These are phyloP conservation scores for Elysia crispata DNA, from an alignment of 2,888 invertebrate genomes.

Conservation along the genomic window DNA sequence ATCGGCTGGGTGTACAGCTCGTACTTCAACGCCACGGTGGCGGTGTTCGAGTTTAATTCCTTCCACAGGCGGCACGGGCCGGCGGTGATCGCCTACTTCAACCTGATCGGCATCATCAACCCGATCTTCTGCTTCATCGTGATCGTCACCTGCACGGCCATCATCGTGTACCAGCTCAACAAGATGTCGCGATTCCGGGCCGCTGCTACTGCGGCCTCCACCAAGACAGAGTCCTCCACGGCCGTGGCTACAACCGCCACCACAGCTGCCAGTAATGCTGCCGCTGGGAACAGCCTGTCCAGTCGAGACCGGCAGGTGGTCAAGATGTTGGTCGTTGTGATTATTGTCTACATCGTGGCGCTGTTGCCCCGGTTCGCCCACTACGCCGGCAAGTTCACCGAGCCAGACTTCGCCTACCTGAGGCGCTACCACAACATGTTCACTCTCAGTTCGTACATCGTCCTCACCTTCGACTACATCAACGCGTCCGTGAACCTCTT, in stretches of 20 bases:
- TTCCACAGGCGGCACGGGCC: slow-evolving; percentile 2
- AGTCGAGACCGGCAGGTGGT: slow-evolving; percentile 19
- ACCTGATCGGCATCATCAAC: slow-evolving; percentile 36
- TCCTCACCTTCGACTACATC: slow-evolving; percentile 11
- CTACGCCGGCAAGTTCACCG: slow-evolving; percentile 21
- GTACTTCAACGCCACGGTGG: slow-evolving; percentile 1
- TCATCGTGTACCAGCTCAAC: slow-evolving; percentile 31
- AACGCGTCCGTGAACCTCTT: slow-evolving; percentile 30
- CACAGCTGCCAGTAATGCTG: not conserved
- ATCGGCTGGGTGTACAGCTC: slow-evolving; percentile 4
- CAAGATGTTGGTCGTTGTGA: slow-evolving; percentile 36
- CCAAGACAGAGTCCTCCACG: not conserved
- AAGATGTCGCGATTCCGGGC: slow-evolving; percentile 26
- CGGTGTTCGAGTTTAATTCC: slow-evolving; percentile 5
- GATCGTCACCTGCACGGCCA: slow-evolving; percentile 28
- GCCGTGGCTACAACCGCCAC: too few relatives aligned
- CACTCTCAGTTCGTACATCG: slow-evolving; percentile 5
- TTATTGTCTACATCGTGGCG: slow-evolving; percentile 29
- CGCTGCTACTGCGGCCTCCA: not conserved
- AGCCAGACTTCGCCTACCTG: slow-evolving; percentile 32
- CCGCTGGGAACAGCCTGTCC: not conserved
- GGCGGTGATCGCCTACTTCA: slow-evolving; percentile 26
- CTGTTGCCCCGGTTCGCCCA: slow-evolving; percentile 22
- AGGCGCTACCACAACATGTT: slow-evolving; percentile 32
- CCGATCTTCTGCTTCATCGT: slow-evolving; percentile 33